Percentiles rank a stretch among this genome's conserved stretches.
These are phyloP conservation scores for Drosophila baimaii DNA, from an alignment of 1,140 invertebrate genomes.

Conservation along the genomic window DNA sequence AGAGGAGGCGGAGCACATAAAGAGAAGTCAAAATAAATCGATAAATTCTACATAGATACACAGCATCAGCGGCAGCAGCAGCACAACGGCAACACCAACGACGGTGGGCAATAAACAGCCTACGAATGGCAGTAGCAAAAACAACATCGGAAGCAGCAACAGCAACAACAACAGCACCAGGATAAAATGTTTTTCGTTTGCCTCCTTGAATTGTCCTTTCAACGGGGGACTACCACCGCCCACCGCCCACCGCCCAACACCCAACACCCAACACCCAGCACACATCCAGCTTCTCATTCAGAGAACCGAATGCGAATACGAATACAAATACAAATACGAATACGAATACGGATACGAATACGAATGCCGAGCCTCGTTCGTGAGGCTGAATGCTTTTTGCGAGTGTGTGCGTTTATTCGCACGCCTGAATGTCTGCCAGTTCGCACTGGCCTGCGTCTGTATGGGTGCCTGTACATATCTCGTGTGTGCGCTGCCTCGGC, in stretches of 20 bases:
- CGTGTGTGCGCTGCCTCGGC: conserved; percentile 8
- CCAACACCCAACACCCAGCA: conserved; percentile 4
- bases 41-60: conserved; percentile 74
- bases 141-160: conserved; percentile 15
- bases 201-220: conserved; percentile 80
- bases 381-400: conserved; percentile 21
- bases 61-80: conserved; percentile 43
- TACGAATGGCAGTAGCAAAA: conserved; percentile 54
- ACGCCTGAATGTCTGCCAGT: conserved; percentile 75
- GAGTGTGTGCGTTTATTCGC: conserved; percentile 60
- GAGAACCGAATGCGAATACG: conserved; percentile 50
- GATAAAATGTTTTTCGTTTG: conserved; percentile 73
- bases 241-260: background rate
- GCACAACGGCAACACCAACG: conserved; percentile 29
- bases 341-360: conserved; percentile 45
- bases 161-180: conserved; percentile 26
- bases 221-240: conserved; percentile 6
- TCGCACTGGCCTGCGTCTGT: conserved; percentile 48
- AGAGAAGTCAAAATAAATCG: conserved; percentile 81
- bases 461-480: conserved; percentile 14
- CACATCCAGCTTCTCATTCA: conserved; percentile 57
- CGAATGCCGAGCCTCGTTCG: conserved; percentile 54
- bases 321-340: conserved; percentile 41
- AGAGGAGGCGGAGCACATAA: conserved; percentile 53
- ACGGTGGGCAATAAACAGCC: conserved; percentile 70